Evolutionary conservation across 2,113 vertebrate species (phyloP).

Genomic region (Amphiprion percula): DNA sequence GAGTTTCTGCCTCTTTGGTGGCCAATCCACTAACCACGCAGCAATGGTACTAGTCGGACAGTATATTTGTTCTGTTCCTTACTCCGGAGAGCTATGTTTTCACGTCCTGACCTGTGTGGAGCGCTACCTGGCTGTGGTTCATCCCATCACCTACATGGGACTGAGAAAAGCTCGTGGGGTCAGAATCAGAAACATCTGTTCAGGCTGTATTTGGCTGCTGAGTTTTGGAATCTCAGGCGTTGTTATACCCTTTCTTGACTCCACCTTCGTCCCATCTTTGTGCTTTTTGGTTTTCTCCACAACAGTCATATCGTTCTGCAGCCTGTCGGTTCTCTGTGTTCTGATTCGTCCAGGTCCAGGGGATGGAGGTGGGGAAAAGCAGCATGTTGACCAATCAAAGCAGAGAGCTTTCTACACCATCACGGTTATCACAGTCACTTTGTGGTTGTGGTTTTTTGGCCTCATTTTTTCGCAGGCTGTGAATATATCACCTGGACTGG

Average conservation of each 20-base stretch:
- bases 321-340: slow-evolving; percentile 24
- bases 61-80: fast-evolving
- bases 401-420: slow-evolving; percentile 40
- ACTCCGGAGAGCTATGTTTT: fast-evolving
- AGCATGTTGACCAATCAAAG: slow-evolving; percentile 23
- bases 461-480: background rate
- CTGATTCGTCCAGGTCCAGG: slow-evolving; percentile 45
- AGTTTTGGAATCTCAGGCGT: background rate
- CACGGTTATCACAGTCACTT: background rate
- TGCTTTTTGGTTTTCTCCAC: fast-evolving
- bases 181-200: slow-evolving; percentile 13
- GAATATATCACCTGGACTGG: fast-evolving
- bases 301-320: slow-evolving; percentile 1
- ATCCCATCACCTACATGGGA: slow-evolving; percentile 29
- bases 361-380: background rate
- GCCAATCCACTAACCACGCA: fast-evolving
- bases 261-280: fast-evolving
- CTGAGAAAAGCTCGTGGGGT: background rate
- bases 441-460: slow-evolving; percentile 4
- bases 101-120: slow-evolving; percentile 28
- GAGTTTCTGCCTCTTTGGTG: background rate
- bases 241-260: background rate
- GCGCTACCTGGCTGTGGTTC: slow-evolving; percentile 47
- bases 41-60: fast-evolving
- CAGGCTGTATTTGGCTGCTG: slow-evolving; percentile 30